phyloP scores from a whole-genome alignment of 2,113 vertebrate genomes.

The Tenebrosternarchus preto region DNA sequence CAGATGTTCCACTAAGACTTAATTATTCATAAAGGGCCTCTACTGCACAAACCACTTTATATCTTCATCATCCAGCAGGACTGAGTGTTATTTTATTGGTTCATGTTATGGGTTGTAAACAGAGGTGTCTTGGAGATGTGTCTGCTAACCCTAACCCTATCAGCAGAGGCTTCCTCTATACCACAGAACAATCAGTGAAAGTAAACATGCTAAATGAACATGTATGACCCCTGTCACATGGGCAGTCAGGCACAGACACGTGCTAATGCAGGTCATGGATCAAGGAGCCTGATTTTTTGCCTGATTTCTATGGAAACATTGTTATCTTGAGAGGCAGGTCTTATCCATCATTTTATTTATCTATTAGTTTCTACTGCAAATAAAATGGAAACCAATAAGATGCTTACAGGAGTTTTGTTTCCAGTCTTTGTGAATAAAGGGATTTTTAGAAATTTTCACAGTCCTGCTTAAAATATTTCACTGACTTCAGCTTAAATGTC shows the following conservation, averaged over 20 bases:
- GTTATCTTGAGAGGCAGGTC: neutral
- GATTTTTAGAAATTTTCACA: neutral
- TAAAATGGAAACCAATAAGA: no score
- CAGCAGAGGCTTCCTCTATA: neutral
- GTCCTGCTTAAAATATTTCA: neutral
- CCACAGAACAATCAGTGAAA: no score
- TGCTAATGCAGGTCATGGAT: no score
- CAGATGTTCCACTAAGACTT: conserved; percentile 28
- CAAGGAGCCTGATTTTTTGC: neutral
- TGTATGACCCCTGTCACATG: no score
- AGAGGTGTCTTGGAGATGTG: neutral
- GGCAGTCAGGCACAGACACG: no score
- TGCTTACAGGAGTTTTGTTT: neutral
- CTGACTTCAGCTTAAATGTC: neutral
- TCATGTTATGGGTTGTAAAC: neutral
- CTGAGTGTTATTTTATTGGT: neutral
- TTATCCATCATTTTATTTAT: neutral
- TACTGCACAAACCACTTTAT: conserved; percentile 11
- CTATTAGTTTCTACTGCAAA: neutral
- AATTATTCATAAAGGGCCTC: conserved; percentile 39
- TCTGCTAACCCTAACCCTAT: no score
- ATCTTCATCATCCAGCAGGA: conserved; percentile 13
- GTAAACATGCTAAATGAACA: no score
- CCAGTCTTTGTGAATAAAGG: neutral
- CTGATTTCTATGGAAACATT: neutral